phyloP scores from a whole-genome alignment of 2,888 invertebrate species.

The Ferrisia virgata region DNA sequence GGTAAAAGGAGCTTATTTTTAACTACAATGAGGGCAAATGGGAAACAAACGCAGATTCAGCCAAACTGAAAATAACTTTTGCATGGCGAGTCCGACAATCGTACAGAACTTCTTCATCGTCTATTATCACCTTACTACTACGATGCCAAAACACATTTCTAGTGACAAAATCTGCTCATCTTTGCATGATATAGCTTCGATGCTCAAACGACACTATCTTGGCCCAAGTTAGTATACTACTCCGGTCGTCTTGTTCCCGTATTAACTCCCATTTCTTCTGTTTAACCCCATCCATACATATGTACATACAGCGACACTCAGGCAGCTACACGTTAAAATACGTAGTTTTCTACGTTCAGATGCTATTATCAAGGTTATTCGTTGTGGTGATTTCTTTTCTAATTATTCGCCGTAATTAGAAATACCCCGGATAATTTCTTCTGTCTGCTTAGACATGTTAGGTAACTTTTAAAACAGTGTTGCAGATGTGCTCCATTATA shows the following conservation, averaged over 20 bases:
- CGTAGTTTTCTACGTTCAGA: conserved; percentile 20
- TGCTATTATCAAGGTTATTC: conserved; percentile 11
- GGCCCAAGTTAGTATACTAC: conserved; percentile 8
- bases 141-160: conserved; percentile 29
- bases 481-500: not conserved
- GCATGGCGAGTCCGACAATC: conserved; percentile 42
- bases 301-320: no score
- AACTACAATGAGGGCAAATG: conserved; percentile 45
- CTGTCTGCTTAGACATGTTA: not conserved
- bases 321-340: not conserved
- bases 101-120: conserved; percentile 24
- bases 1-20: conserved; percentile 34
- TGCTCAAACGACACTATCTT: conserved; percentile 37
- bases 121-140: conserved; percentile 40
- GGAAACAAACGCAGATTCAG: conserved; percentile 39
- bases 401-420: conserved; percentile 21
- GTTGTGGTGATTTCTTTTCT: not conserved
- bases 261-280: conserved; percentile 6
- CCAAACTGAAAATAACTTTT: conserved; percentile 44
- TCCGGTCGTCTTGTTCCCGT: not conserved
- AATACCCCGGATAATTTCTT: not conserved
- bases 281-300: not conserved
- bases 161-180: conserved; percentile 2
- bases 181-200: conserved; percentile 16
- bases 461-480: not conserved